A percentile compares a stretch with the other conserved stretches of the same genome.
Conservation (phyloP, 2,888 invertebrate genomes). For the Cotesia congregata region DNA sequence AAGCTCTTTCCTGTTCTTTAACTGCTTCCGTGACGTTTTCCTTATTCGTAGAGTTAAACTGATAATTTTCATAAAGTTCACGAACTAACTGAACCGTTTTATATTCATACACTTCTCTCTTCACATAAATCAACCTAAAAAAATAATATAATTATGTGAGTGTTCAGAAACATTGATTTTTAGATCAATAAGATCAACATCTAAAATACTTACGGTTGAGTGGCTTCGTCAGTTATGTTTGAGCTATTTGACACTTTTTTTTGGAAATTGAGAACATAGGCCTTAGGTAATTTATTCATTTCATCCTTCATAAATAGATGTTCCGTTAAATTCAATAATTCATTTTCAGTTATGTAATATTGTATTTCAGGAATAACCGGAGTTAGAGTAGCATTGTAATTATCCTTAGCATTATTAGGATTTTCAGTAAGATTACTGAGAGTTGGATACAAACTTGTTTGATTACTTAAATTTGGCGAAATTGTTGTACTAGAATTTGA, state of each 20-base stretch:
- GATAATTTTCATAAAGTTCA: conserved; percentile 57
- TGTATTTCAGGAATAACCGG: conserved; percentile 9
- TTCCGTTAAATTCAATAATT: conserved; percentile 60
- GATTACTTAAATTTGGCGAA: not conserved
- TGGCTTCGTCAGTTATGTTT: not conserved
- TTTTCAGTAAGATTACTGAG: not conserved
- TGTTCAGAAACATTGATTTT: too few species aligned
- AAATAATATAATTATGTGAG: not conserved
- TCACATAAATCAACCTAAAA: conserved; percentile 57
- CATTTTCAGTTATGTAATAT: conserved; percentile 56
- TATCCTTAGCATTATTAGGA: conserved; percentile 18
- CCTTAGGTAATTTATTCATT: conserved; percentile 51
- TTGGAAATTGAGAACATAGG: conserved; percentile 51
- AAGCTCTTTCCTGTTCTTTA: conserved; percentile 55
- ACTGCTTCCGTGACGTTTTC: conserved; percentile 54
- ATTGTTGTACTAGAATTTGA: not conserved
- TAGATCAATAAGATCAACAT: too few species aligned
- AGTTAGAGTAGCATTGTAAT: conserved; percentile 6
- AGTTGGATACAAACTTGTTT: conserved; percentile 1
- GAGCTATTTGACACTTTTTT: conserved; percentile 3
- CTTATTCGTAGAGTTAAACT: conserved; percentile 54
- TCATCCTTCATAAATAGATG: conserved; percentile 58
- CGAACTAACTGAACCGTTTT: conserved; percentile 57
- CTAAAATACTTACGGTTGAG: not conserved
- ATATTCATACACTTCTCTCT: conserved; percentile 51